Conservation (phyloP, 2,888 invertebrate species). For the Cosmopolites sordidus region DNA sequence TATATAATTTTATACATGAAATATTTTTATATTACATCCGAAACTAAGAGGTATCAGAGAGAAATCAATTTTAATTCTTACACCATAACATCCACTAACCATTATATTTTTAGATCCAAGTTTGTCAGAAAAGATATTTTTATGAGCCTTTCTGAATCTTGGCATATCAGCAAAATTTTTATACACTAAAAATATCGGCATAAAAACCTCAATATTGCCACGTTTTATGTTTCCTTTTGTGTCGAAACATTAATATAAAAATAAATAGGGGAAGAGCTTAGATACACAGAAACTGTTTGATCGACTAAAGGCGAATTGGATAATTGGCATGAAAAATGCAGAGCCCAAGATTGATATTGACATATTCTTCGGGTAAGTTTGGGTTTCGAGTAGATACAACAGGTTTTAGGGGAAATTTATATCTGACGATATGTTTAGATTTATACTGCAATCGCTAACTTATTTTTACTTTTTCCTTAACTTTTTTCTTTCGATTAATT, state of each 20-base stretch:
- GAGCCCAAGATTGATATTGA: neutral
- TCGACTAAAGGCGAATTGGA: neutral
- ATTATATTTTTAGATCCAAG: too few relatives aligned
- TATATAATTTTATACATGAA: too few relatives aligned
- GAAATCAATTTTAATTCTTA: too few relatives aligned
- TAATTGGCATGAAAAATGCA: neutral
- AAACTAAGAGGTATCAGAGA: too few relatives aligned
- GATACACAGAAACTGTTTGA: neutral
- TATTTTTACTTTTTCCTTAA: too few relatives aligned
- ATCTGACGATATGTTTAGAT: neutral
- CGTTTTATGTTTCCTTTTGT: neutral
- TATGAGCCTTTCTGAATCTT: slow-evolving; percentile 1
- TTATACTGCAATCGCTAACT: too few relatives aligned
- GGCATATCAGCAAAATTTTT: neutral
- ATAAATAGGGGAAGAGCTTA: neutral
- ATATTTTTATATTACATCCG: too few relatives aligned
- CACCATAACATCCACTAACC: too few relatives aligned
- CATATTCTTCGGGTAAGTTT: neutral
- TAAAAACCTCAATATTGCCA: neutral
- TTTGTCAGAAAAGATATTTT: neutral
- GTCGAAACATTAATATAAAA: slow-evolving; percentile 2
- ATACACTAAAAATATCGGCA: slow-evolving; percentile 1
- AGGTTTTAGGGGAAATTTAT: neutral
- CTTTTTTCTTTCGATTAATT: too few relatives aligned
- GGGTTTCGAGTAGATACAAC: neutral